Evolutionary conservation across 2,113 vertebrate genomes (phyloP).

Genomic region (Ctenodactylus gundi): DNA sequence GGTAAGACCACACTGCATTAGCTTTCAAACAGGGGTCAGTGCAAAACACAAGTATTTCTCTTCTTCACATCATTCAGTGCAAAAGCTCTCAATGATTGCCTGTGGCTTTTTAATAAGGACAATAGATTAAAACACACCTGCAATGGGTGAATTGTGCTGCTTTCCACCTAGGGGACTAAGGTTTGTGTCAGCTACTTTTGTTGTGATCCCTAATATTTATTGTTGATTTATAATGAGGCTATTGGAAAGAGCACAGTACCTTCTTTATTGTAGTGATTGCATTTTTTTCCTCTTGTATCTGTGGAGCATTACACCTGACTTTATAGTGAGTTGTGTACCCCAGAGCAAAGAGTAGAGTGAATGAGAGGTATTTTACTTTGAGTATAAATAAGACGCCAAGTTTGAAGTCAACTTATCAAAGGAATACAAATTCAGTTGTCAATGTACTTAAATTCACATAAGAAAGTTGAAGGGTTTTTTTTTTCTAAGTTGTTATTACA

Average conservation of each 20-base stretch:
- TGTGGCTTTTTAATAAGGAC: conserved; percentile 37
- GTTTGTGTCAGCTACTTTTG: conserved; percentile 2
- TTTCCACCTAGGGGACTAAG: conserved; percentile 48
- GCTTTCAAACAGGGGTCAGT: conserved; percentile 78
- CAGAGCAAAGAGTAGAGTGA: neutral
- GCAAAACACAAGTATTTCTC: conserved; percentile 57
- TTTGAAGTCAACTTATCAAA: conserved; percentile 35
- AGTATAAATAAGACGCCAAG: neutral
- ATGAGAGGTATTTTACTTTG: neutral
- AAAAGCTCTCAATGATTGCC: conserved; percentile 19
- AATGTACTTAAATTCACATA: neutral
- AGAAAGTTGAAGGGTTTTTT: conserved; percentile 16
- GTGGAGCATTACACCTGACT: neutral
- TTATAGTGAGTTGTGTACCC: neutral
- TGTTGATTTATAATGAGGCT: conserved; percentile 30
- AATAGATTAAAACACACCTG: conserved; percentile 46
- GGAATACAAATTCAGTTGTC: conserved; percentile 5
- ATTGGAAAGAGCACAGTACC: neutral
- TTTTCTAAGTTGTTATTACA: neutral
- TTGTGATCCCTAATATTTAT: conserved; percentile 35
- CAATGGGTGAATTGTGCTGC: neutral
- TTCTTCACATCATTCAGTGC: conserved; percentile 11
- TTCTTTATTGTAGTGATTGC: neutral
- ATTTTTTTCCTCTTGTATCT: neutral
- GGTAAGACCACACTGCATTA: conserved; percentile 89